Evolutionary conservation across 2,888 invertebrate genomes (phyloP).

Genomic region (Lochmaea crataegi): DNA sequence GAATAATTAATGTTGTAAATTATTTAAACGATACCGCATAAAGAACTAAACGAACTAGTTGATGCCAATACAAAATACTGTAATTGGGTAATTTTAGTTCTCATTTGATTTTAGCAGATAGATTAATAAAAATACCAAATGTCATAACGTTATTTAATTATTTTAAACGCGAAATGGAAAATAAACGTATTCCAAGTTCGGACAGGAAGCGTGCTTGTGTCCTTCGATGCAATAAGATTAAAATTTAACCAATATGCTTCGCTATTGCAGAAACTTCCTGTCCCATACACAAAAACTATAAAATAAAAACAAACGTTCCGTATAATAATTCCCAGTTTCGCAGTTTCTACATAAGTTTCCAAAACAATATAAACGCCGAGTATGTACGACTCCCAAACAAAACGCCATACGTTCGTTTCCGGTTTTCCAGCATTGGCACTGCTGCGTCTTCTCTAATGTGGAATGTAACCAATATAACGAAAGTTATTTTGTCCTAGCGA

Average conservation of each 20-base stretch:
- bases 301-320: slow-evolving; percentile 36
- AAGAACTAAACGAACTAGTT: too few relatives aligned
- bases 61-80: too few relatives aligned
- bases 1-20: too few relatives aligned
- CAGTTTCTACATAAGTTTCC: slow-evolving; percentile 34
- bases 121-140: too few relatives aligned
- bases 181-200: background rate
- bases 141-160: too few relatives aligned
- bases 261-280: background rate
- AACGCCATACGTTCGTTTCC: slow-evolving; percentile 21
- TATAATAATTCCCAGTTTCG: slow-evolving; percentile 25
- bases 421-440: slow-evolving; percentile 18
- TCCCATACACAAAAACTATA: slow-evolving; percentile 23
- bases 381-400: slow-evolving; percentile 18
- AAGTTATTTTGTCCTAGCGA: slow-evolving; percentile 31
- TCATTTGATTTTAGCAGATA: too few relatives aligned
- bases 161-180: too few relatives aligned
- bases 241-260: background rate
- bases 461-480: slow-evolving; percentile 38
- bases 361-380: slow-evolving; percentile 38
- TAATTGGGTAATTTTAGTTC: too few relatives aligned
- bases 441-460: slow-evolving; percentile 26
- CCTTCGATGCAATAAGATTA: background rate
- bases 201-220: background rate
- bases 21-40: too few relatives aligned